Evolutionary conservation across 92 coral and sea anemone species (phyloP).

Genomic region (Actinernus sp.): DNA sequence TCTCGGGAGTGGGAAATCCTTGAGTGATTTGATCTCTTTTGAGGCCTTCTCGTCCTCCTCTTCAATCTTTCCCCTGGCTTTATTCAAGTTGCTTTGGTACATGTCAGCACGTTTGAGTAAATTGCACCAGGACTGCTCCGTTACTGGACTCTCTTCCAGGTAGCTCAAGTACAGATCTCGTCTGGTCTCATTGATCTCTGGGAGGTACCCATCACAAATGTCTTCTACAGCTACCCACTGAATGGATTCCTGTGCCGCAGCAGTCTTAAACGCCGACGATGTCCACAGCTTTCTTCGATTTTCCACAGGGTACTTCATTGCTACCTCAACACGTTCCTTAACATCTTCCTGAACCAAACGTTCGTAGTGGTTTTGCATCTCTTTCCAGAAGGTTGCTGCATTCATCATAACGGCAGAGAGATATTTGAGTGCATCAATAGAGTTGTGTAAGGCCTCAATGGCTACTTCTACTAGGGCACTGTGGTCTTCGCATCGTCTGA

Average conservation of each 20-base stretch:
- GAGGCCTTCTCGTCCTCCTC: too few relatives aligned
- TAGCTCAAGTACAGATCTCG: too few relatives aligned
- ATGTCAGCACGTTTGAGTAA: too few relatives aligned
- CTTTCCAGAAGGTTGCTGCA: constrained; percentile 66
- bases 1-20: too few relatives aligned
- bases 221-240: too few relatives aligned
- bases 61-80: too few relatives aligned
- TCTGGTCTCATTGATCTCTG: too few relatives aligned
- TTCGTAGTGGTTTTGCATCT: constrained; percentile 63
- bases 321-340: constrained; percentile 11
- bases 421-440: constrained; percentile 66
- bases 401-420: constrained; percentile 70
- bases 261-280: constrained; percentile 37
- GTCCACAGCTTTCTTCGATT: constrained; percentile 60
- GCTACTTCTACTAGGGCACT: constrained; percentile 50
- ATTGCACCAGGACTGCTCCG: too few relatives aligned
- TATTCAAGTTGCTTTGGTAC: too few relatives aligned
- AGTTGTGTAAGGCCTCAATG: constrained; percentile 65
- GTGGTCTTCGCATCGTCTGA: constrained; percentile 48
- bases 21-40: too few relatives aligned
- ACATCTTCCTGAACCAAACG: constrained; percentile 26
- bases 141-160: too few relatives aligned
- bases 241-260: constrained; percentile 45
- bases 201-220: constrained; percentile 53
- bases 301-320: constrained; percentile 45